phyloP scores from a whole-genome alignment of 1,140 invertebrate species.

The Teleogryllus occipitalis region DNA sequence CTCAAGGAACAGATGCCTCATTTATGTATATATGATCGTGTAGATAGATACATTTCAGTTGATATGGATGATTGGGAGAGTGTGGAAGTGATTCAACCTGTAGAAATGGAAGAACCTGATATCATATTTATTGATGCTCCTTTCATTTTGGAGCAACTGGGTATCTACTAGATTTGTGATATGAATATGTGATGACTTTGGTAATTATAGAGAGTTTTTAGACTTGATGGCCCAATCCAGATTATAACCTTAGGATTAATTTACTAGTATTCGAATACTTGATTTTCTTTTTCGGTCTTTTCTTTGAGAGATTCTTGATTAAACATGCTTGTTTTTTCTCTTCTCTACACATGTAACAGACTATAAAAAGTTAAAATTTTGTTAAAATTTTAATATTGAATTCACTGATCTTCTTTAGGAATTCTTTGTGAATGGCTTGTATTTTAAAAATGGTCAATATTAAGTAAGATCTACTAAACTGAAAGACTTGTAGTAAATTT shows the following conservation, averaged over 20 bases:
- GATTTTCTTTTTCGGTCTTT: too few relatives aligned
- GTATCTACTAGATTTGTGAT: background rate
- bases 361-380: background rate
- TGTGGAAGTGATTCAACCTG: background rate
- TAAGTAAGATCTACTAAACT: too few relatives aligned
- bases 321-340: too few relatives aligned
- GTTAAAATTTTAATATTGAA: background rate
- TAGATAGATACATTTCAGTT: background rate
- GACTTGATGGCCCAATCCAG: too few relatives aligned
- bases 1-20: background rate
- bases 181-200: too few relatives aligned
- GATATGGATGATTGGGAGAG: background rate
- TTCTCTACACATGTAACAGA: background rate
- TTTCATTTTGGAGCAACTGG: background rate
- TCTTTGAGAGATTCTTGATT: too few relatives aligned
- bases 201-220: too few relatives aligned
- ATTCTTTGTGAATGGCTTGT: too few relatives aligned
- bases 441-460: too few relatives aligned
- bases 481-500: too few relatives aligned
- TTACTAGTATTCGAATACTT: too few relatives aligned
- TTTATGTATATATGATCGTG: background rate
- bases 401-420: background rate
- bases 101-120: background rate
- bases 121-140: background rate
- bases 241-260: too few relatives aligned